These are phyloP conservation scores for Drosophila sulfurigaster DNA, from an alignment of 1,140 invertebrate genomes.

Conservation along the genomic window DNA sequence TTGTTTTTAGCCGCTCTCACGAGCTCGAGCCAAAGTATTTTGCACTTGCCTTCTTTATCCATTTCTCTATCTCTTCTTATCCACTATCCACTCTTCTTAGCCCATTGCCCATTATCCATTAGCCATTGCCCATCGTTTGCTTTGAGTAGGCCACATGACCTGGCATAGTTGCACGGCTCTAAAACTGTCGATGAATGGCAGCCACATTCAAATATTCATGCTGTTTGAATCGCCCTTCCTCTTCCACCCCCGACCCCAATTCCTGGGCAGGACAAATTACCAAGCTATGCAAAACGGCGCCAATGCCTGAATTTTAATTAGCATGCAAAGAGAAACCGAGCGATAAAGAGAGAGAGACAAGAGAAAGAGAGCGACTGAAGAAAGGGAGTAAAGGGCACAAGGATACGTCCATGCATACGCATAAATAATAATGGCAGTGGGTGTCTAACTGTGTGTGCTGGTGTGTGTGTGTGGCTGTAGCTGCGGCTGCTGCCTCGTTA, in stretches of 20 bases:
- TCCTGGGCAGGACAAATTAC: constrained; percentile 63
- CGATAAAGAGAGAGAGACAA: background rate
- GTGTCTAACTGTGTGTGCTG: background rate
- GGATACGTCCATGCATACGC: constrained; percentile 63
- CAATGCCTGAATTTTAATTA: constrained; percentile 81
- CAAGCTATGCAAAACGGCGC: constrained; percentile 75
- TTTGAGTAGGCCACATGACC: constrained; percentile 17
- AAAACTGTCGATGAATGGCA: constrained; percentile 40
- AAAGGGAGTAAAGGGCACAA: constrained; percentile 18
- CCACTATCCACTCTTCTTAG: constrained; percentile 3
- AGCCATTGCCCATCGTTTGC: constrained; percentile 7
- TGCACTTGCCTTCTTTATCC: constrained; percentile 14
- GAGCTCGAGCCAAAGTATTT: constrained; percentile 14
- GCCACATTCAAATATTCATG: constrained; percentile 55
- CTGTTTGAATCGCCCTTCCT: constrained; percentile 23
- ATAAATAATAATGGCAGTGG: constrained; percentile 72
- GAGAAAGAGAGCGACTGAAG: background rate
- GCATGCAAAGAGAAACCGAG: constrained; percentile 47
- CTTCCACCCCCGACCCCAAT: background rate
- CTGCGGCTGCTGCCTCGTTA: constrained; percentile 26
- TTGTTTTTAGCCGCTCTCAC: constrained; percentile 5
- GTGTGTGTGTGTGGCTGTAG: constrained; percentile 3
- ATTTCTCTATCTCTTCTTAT: constrained; percentile 10
- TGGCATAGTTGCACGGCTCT: constrained; percentile 34
- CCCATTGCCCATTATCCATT: background rate